phyloP scores from a whole-genome alignment of 2,888 invertebrate species.

The Lapara coniferarum region DNA sequence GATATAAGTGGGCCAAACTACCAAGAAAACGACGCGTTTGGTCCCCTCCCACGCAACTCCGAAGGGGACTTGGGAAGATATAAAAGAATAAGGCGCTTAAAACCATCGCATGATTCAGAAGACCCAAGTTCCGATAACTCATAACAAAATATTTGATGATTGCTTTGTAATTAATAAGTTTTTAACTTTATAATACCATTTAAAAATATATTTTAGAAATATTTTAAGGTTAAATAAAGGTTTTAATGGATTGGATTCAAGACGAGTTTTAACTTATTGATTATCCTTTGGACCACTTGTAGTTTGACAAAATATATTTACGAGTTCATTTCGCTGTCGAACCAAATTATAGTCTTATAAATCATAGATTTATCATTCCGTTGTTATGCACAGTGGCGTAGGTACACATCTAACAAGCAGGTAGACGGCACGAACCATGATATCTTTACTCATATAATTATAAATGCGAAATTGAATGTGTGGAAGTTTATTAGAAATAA shows the following conservation, averaged over 20 bases:
- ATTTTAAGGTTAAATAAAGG: constrained; percentile 35
- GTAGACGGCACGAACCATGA: too few relatives aligned
- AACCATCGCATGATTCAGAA: constrained; percentile 43
- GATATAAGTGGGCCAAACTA: constrained; percentile 54
- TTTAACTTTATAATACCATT: constrained; percentile 24
- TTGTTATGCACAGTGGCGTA: too few relatives aligned
- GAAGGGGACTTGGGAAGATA: constrained; percentile 65
- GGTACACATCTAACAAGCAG: too few relatives aligned
- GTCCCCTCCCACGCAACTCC: constrained; percentile 58
- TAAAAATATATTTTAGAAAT: constrained; percentile 38
- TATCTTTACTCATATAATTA: too few relatives aligned
- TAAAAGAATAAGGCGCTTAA: constrained; percentile 71
- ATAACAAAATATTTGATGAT: constrained; percentile 6
- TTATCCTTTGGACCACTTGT: background rate
- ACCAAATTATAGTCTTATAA: too few relatives aligned
- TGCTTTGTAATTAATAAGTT: constrained; percentile 12
- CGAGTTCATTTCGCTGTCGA: too few relatives aligned
- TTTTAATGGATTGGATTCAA: background rate
- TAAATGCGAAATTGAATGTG: too few relatives aligned
- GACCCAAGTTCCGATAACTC: background rate
- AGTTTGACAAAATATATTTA: background rate
- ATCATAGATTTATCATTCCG: too few relatives aligned
- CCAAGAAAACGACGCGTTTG: constrained; percentile 67
- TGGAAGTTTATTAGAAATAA: too few relatives aligned
- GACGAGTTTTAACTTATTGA: background rate